phyloP scores from a whole-genome alignment of 2,888 invertebrate genomes.

The Meiosimyza decipiens region DNA sequence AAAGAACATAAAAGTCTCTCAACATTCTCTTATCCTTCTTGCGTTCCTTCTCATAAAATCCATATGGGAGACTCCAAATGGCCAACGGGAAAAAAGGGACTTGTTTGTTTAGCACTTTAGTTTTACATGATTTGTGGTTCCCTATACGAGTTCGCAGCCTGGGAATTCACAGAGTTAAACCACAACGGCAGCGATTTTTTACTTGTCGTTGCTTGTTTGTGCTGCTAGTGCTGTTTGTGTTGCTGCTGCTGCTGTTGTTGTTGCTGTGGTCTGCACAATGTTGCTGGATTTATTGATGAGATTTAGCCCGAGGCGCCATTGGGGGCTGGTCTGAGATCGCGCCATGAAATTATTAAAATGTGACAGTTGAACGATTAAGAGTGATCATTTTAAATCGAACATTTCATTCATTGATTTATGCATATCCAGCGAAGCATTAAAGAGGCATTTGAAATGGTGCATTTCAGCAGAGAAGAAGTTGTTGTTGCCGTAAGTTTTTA shows the following conservation, averaged over 20 bases:
- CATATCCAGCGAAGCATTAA: neutral
- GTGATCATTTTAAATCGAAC: constrained; percentile 56
- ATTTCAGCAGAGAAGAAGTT: neutral
- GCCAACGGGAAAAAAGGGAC: constrained; percentile 46
- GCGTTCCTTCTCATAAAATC: too few species aligned
- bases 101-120: constrained; percentile 54
- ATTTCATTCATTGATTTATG: constrained; percentile 48
- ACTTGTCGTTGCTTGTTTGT: constrained; percentile 34
- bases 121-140: constrained; percentile 47
- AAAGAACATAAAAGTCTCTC: constrained; percentile 50
- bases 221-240: constrained; percentile 29
- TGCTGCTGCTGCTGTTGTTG: constrained; percentile 33
- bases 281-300: constrained; percentile 60
- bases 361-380: constrained; percentile 63
- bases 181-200: constrained; percentile 34
- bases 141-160: constrained; percentile 17
- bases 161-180: constrained; percentile 24
- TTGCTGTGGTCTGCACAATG: constrained; percentile 45
- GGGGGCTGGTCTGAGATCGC: constrained; percentile 60
- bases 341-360: constrained; percentile 63
- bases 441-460: constrained; percentile 4
- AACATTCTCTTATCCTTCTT: too few species aligned
- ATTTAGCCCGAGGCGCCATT: constrained; percentile 60
- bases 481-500: neutral
- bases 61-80: neutral